phyloP scores from a whole-genome alignment of 2,888 invertebrate species.

The Cheilosia grossa region DNA sequence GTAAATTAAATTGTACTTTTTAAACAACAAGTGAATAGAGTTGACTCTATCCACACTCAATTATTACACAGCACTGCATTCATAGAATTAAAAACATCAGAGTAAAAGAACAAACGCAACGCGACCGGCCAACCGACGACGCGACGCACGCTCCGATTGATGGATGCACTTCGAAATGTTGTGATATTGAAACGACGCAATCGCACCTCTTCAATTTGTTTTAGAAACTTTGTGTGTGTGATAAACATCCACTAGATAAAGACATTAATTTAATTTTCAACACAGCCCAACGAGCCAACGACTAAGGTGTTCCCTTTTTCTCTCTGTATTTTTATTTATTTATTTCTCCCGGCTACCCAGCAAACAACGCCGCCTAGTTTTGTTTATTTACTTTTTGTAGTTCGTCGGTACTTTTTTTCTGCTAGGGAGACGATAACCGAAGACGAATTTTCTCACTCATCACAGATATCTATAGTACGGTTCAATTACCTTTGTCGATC shows the following conservation, averaged over 20 bases:
- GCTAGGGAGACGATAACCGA: slow-evolving; percentile 53
- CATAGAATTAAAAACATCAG: background rate
- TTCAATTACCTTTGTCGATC: slow-evolving; percentile 68
- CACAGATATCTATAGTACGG: slow-evolving; percentile 57
- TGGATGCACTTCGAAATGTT: slow-evolving; percentile 58
- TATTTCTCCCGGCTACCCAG: background rate
- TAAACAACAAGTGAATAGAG: slow-evolving; percentile 9
- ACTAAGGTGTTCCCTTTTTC: slow-evolving; percentile 4
- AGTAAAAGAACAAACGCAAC: slow-evolving; percentile 10
- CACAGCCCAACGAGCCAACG: slow-evolving; percentile 3
- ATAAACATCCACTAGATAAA: slow-evolving; percentile 68
- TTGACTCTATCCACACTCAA: slow-evolving; percentile 46
- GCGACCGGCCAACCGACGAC: slow-evolving; percentile 1
- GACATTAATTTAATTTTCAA: slow-evolving; percentile 71
- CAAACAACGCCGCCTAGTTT: slow-evolving; percentile 22
- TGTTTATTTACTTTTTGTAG: slow-evolving; percentile 67
- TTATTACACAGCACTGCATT: slow-evolving; percentile 21
- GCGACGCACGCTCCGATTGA: slow-evolving; percentile 26
- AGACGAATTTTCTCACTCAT: slow-evolving; percentile 68
- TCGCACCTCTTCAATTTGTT: slow-evolving; percentile 46
- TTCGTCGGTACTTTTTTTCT: slow-evolving; percentile 20
- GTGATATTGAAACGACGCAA: slow-evolving; percentile 50
- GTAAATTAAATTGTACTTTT: slow-evolving; percentile 26
- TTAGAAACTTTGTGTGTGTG: slow-evolving; percentile 35
- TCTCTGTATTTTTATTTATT: background rate